Evolutionary conservation across 2,797 vertebrate species (phyloP).

Genomic region (Urocyon cinereoargenteus): DNA sequence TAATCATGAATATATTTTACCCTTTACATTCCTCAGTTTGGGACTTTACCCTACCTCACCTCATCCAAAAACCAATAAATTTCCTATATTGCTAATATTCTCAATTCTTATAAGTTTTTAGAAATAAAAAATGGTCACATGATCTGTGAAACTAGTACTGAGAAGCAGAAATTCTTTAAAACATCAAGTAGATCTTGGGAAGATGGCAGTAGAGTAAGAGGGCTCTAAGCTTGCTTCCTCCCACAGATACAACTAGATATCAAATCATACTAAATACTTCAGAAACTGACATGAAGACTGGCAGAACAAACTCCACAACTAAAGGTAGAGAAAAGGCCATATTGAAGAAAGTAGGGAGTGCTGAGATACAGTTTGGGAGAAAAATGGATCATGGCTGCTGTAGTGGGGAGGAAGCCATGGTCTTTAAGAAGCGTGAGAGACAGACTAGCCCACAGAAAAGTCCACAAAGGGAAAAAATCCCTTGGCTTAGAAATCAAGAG

Average conservation of each 20-base stretch:
- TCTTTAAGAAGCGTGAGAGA: background rate
- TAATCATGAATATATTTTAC: background rate
- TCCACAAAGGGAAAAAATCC: background rate
- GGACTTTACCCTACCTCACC: background rate
- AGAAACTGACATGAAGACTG: background rate
- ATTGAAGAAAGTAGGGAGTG: background rate
- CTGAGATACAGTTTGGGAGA: background rate
- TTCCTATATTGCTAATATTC: conserved; percentile 31
- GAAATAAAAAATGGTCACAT: background rate
- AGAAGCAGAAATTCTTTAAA: background rate
- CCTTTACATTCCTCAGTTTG: background rate
- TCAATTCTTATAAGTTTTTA: conserved; percentile 21
- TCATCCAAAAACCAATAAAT: conserved; percentile 10
- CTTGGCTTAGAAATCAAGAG: background rate
- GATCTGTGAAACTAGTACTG: conserved; percentile 3
- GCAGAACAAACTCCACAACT: background rate
- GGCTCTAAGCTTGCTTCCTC: background rate
- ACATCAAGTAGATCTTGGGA: background rate
- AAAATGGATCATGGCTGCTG: background rate
- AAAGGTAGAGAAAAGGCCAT: background rate
- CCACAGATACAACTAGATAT: background rate
- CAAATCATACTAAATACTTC: background rate
- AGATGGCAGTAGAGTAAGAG: background rate
- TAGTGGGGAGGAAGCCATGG: background rate
- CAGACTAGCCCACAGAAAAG: background rate